Percentiles rank a stretch among this genome's conserved stretches.
Conservation (phyloP, 35 echinoderm and acorn worm genomes). For the Ophioderma brevispina region DNA sequence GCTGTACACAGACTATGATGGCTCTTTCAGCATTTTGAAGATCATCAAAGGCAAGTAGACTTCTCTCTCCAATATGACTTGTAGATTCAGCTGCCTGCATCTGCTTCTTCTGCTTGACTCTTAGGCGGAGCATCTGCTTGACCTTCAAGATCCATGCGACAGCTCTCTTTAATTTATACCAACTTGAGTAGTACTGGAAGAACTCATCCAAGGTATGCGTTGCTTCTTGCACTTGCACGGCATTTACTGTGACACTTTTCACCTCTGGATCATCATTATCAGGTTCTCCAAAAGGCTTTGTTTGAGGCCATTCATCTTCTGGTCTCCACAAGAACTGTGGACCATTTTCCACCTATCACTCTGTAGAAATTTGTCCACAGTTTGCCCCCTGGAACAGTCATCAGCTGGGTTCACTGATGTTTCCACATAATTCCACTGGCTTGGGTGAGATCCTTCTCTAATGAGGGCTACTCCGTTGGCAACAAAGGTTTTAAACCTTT, state of each 20-base stretch:
- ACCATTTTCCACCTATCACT: slow-evolving; percentile 9
- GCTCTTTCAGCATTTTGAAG: neutral
- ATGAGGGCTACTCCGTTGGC: slow-evolving; percentile 51
- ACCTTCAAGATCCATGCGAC: slow-evolving; percentile 28
- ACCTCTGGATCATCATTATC: neutral
- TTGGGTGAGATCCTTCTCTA: neutral
- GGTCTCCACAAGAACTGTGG: neutral
- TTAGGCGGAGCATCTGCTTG: neutral
- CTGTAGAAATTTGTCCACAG: neutral
- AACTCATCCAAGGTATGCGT: neutral
- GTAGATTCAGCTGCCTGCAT: neutral
- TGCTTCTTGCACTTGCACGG: neutral
- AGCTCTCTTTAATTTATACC: slow-evolving; percentile 30
- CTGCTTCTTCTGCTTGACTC: neutral
- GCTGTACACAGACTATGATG: neutral
- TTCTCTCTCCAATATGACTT: neutral
- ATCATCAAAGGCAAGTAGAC: neutral
- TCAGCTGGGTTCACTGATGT: slow-evolving; percentile 53
- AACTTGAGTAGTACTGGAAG: slow-evolving; percentile 21
- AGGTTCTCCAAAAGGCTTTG: neutral
- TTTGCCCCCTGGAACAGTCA: slow-evolving; percentile 28
- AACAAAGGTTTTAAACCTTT: slow-evolving; percentile 73
- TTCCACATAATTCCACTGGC: slow-evolving; percentile 49
- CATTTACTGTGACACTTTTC: neutral
- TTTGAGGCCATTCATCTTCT: slow-evolving; percentile 24